phyloP scores from a whole-genome alignment of 2,113 vertebrate species.

The Calcarius ornatus region DNA sequence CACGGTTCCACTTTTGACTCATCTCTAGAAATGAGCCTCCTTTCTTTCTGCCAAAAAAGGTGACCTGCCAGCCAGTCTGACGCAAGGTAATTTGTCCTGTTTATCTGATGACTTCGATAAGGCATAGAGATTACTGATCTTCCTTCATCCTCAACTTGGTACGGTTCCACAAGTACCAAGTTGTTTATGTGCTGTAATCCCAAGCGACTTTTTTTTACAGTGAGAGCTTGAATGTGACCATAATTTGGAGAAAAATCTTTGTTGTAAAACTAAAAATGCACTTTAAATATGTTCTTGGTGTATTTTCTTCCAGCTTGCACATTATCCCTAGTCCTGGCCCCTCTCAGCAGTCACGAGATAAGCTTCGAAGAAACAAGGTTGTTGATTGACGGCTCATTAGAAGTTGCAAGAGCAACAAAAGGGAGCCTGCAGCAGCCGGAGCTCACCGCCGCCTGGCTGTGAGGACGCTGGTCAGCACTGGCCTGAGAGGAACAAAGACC shows the following conservation, averaged over 20 bases:
- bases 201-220: background rate
- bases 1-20: slow-evolving; percentile 29
- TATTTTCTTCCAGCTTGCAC: slow-evolving; percentile 3
- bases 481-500: slow-evolving; percentile 69
- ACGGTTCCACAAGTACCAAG: too few species aligned
- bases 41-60: slow-evolving; percentile 21
- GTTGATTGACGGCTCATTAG: slow-evolving; percentile 68
- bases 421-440: slow-evolving; percentile 37
- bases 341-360: slow-evolving; percentile 52
- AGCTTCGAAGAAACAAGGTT: slow-evolving; percentile 51
- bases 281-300: background rate
- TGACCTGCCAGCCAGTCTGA: slow-evolving; percentile 46
- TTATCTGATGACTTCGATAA: slow-evolving; percentile 47
- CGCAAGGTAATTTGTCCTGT: slow-evolving; percentile 42
- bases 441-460: background rate
- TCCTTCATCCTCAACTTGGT: background rate
- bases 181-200: background rate
- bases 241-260: background rate
- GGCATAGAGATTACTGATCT: background rate
- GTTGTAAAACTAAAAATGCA: background rate
- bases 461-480: slow-evolving; percentile 68
- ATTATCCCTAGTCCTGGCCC: background rate
- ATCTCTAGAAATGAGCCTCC: slow-evolving; percentile 36
- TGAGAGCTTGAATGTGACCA: background rate
- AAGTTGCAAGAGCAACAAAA: slow-evolving; percentile 53